phyloP scores from a whole-genome alignment of 2,797 vertebrate genomes.

The Poeciliopsis paucimaculata region DNA sequence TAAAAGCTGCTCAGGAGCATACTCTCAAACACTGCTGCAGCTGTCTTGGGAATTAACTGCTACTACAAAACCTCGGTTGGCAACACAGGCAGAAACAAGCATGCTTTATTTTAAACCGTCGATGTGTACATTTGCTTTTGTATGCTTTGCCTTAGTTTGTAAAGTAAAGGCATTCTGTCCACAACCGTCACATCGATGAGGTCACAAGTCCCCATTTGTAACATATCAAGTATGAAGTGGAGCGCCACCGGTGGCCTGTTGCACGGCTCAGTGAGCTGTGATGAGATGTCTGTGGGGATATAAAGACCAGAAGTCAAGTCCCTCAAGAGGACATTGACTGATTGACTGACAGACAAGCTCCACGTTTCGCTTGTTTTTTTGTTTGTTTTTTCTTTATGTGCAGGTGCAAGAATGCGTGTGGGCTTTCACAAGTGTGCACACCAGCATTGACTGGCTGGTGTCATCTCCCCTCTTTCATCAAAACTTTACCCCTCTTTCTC shows the following conservation, averaged over 20 bases:
- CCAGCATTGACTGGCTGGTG: constrained; percentile 49
- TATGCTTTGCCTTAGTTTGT: background rate
- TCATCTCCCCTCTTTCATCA: constrained; percentile 53
- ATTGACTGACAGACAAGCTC: constrained; percentile 58
- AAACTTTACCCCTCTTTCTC: constrained; percentile 23
- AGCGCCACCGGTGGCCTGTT: constrained; percentile 22
- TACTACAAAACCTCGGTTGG: constrained; percentile 36
- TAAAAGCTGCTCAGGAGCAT: constrained; percentile 47
- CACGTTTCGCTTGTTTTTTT: constrained; percentile 16
- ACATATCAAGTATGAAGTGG: constrained; percentile 12
- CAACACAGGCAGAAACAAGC: constrained; percentile 35
- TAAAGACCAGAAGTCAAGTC: constrained; percentile 60
- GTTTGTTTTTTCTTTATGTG: constrained; percentile 25
- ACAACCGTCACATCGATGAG: background rate
- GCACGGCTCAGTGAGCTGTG: constrained; percentile 53
- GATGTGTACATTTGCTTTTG: background rate
- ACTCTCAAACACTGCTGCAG: constrained; percentile 40
- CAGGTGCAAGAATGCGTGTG: constrained; percentile 24
- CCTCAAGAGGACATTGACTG: constrained; percentile 65
- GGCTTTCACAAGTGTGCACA: background rate
- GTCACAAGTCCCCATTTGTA: constrained; percentile 12
- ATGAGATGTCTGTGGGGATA: constrained; percentile 55
- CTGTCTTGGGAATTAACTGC: constrained; percentile 59
- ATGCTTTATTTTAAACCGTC: constrained; percentile 30
- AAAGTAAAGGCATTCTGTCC: background rate